A percentile compares a stretch with the other conserved stretches of the same genome.
Conservation (phyloP, 2,888 invertebrate species). For the Noctua janthe region DNA sequence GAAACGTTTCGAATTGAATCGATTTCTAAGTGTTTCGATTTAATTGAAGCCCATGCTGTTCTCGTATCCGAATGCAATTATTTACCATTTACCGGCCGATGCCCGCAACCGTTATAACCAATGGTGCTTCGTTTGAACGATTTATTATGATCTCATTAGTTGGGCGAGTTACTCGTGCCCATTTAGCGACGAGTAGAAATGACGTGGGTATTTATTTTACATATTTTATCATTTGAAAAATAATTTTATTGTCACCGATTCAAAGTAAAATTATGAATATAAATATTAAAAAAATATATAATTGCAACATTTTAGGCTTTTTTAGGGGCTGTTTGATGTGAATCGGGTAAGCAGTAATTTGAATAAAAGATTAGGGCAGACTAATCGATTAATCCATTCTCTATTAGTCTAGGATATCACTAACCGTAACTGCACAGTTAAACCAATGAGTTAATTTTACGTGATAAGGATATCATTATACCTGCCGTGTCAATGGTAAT, state of each 20-base stretch:
- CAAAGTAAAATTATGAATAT: background rate
- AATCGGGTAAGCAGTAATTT: background rate
- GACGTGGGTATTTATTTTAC: no score
- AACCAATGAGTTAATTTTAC: slow-evolving; percentile 44
- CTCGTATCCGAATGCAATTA: slow-evolving; percentile 75
- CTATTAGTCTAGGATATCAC: background rate
- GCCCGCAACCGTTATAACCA: slow-evolving; percentile 68
- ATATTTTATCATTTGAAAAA: background rate
- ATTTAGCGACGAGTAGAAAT: no score
- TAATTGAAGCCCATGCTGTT: slow-evolving; percentile 73
- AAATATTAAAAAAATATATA: background rate
- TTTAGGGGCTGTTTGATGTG: background rate
- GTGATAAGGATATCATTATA: slow-evolving; percentile 31
- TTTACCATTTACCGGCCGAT: slow-evolving; percentile 76
- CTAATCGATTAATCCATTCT: background rate
- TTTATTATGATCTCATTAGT: slow-evolving; percentile 38
- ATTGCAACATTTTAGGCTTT: background rate
- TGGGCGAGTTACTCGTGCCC: slow-evolving; percentile 41
- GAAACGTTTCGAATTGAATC: slow-evolving; percentile 73
- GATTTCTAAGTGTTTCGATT: slow-evolving; percentile 79
- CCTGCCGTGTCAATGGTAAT: slow-evolving; percentile 26
- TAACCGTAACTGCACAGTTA: slow-evolving; percentile 9
- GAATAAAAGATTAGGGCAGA: background rate
- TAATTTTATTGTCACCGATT: background rate
- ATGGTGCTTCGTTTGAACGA: slow-evolving; percentile 56